Conservation (phyloP, 2,113 vertebrate species). For the Stomatorhinus ivindoensis region DNA sequence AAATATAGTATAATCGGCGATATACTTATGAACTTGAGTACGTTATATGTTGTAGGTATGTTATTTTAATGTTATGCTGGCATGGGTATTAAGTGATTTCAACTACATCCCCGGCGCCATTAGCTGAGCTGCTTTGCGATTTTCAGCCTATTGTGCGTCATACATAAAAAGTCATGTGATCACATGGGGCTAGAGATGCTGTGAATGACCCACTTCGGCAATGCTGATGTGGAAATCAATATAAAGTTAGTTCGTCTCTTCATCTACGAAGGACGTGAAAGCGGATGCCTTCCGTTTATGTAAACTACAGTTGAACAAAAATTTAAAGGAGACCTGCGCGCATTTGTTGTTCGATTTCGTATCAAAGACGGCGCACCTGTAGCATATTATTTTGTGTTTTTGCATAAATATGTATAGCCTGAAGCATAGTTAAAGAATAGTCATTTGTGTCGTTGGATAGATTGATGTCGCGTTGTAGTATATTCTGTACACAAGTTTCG, state of each 20-base stretch:
- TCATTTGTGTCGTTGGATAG: neutral
- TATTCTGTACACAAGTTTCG: neutral
- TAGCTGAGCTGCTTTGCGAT: neutral
- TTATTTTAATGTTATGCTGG: neutral
- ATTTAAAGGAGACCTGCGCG: neutral
- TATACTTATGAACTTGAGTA: neutral
- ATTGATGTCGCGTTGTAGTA: neutral
- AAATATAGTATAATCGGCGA: neutral
- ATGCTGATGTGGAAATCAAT: slow-evolving; percentile 17
- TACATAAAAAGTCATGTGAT: slow-evolving; percentile 14
- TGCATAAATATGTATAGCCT: neutral
- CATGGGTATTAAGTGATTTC: neutral
- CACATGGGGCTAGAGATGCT: neutral
- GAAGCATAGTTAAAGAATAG: neutral
- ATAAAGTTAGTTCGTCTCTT: neutral
- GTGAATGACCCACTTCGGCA: slow-evolving; percentile 21
- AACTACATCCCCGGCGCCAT: neutral
- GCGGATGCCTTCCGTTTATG: neutral
- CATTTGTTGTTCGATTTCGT: neutral
- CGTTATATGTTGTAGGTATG: neutral
- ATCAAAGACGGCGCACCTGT: neutral
- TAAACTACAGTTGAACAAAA: neutral
- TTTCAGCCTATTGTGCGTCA: neutral
- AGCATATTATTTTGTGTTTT: neutral
- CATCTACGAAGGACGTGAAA: neutral